Conservation (phyloP, 2,797 vertebrate genomes). For the Scolopax bukidnonensis region DNA sequence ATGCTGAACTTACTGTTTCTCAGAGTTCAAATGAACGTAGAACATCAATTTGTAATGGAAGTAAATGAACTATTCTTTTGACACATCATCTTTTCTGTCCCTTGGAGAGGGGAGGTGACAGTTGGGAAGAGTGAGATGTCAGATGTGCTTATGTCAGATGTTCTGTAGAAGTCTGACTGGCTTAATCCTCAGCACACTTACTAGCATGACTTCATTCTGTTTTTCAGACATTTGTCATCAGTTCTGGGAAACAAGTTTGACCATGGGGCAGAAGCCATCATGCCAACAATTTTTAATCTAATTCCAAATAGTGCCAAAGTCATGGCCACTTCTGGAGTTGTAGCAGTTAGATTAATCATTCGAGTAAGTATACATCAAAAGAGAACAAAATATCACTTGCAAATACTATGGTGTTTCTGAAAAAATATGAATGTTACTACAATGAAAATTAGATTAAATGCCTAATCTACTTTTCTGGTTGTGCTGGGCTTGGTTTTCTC, state of each 20-base stretch:
- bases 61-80: not conserved
- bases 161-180: not conserved
- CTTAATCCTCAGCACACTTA: slow-evolving; percentile 8
- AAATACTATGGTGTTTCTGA: not conserved
- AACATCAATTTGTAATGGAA: not conserved
- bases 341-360: slow-evolving; percentile 93
- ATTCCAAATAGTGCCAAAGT: slow-evolving; percentile 99
- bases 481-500: not conserved
- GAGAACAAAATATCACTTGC: not conserved
- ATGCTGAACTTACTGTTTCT: not conserved
- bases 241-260: slow-evolving; percentile 96
- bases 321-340: slow-evolving; percentile 96
- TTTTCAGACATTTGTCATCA: slow-evolving; percentile 88
- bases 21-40: not conserved
- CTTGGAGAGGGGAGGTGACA: not conserved
- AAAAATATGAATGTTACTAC: not conserved
- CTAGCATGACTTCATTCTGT: slow-evolving; percentile 47
- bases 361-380: slow-evolving; percentile 82
- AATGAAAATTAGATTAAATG: not conserved
- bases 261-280: slow-evolving; percentile 95
- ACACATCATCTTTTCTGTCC: not conserved
- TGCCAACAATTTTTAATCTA: slow-evolving; percentile 97
- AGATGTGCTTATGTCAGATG: slow-evolving; percentile 19
- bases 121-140: slow-evolving; percentile 6
- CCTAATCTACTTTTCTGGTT: not conserved